These are phyloP conservation scores for Pogoniulus pusillus DNA, from an alignment of 2,797 vertebrate species.

Conservation along the genomic window DNA sequence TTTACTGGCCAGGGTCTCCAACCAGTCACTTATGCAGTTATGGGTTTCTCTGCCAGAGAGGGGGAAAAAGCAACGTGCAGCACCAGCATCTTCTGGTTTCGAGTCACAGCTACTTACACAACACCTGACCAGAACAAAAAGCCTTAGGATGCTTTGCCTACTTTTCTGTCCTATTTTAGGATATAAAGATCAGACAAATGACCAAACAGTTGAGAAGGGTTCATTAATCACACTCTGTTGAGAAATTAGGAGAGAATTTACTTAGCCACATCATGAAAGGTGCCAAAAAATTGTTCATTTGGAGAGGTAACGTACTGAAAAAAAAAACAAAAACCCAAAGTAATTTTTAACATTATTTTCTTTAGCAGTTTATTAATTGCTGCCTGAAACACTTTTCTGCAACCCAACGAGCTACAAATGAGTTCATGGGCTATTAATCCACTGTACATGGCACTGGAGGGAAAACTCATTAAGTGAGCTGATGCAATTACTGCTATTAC, in stretches of 20 bases:
- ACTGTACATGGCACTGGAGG: slow-evolving; percentile 71
- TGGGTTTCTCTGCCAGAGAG: background rate
- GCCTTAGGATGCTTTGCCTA: background rate
- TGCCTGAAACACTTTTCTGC: slow-evolving; percentile 72
- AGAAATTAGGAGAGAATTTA: slow-evolving; percentile 61
- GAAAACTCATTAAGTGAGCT: slow-evolving; percentile 73
- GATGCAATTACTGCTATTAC: slow-evolving; percentile 75
- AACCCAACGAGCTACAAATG: slow-evolving; percentile 73
- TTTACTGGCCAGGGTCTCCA: background rate
- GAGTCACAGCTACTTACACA: slow-evolving; percentile 6
- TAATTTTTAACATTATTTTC: slow-evolving; percentile 71
- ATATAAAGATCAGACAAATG: slow-evolving; percentile 46
- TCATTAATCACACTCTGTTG: slow-evolving; percentile 43
- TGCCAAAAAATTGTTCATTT: slow-evolving; percentile 69
- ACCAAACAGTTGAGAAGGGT: slow-evolving; percentile 22
- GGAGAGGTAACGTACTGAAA: slow-evolving; percentile 66
- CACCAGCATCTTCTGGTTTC: background rate
- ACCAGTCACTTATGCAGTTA: slow-evolving; percentile 23
- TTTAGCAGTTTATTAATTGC: slow-evolving; percentile 72
- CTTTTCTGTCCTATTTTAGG: slow-evolving; percentile 9
- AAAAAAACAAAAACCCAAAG: slow-evolving; percentile 46
- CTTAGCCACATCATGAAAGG: slow-evolving; percentile 38
- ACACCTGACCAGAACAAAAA: slow-evolving; percentile 17
- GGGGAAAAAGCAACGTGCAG: accelerated
- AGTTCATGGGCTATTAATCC: slow-evolving; percentile 78